Base-by-base conservation (phyloP, 2,888 invertebrate species). In the Nymphalis urticae region DNA sequence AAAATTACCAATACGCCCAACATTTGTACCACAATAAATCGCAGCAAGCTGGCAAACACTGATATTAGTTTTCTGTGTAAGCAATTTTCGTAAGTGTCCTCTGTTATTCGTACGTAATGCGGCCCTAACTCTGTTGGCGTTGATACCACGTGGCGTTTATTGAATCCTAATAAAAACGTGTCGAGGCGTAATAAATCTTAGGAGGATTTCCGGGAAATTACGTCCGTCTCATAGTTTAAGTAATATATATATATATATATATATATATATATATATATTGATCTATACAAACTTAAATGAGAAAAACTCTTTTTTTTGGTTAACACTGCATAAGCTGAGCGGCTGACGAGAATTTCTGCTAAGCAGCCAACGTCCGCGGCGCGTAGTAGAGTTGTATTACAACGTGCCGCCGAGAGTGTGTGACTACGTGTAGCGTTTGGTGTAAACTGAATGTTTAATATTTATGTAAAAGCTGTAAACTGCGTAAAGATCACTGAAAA, bases 41-140 rank as follows among this genome's bases (percentile, higher is more conserved):
- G 80, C 81, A 85, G 82, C 81, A 85, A 88, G 84, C 89, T 89
- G 88, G 87, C 88, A 90, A 90, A 89, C 89, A 91, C 86, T 87
- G 90, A 90, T 92, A 91, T 92, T 92, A 91, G 90, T 91, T 92
- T 90, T 90, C 91, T 89, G 84, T 89, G 88, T 87, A 89, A 92
- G 91, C 91, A 91, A 90, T 92, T 91, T 90, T 87, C 84, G 86
- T 88, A 90, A 91, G 90, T 90, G 90, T 91, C 89, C 86, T 85
- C 82, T 82, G 85, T 88, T 88, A 88, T 90, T 88, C 82, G 83
- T 79, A 78, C 82, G 85, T 85, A 87, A 89, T 88, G 83, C 84
- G 72, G 69, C 73, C 74, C 75, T 83, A 81, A 80, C 79, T 82
- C 82, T 82, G 80, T 69, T 75, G 69, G 75, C 78, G 77, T 76